Evolutionary conservation across 2,113 vertebrate genomes (phyloP).

Genomic region (Agapornis roseicollis): DNA sequence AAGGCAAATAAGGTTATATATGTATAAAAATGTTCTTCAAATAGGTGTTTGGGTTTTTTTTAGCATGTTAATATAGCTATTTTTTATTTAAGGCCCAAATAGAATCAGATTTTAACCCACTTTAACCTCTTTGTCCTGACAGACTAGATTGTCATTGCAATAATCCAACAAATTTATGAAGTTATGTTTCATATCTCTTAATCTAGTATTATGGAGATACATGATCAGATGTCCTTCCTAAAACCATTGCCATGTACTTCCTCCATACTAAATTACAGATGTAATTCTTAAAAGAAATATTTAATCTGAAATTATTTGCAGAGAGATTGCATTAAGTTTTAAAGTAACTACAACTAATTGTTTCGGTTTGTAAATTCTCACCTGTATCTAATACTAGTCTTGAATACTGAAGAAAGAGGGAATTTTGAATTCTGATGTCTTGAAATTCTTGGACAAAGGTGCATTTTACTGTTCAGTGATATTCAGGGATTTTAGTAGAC

Average conservation of each 20-base stretch:
- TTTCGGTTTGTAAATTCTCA: not conserved
- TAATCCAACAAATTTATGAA: not conserved
- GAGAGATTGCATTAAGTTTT: not conserved
- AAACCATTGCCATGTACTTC: not conserved
- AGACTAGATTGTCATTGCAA: not conserved
- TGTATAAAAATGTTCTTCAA: not conserved
- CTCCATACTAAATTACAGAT: not conserved
- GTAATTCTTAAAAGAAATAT: conserved; percentile 16
- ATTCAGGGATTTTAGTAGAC: not conserved
- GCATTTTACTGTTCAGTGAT: not conserved
- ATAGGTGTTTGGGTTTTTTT: accelerated
- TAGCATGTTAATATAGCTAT: not conserved
- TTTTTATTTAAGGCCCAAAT: not conserved
- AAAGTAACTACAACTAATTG: not conserved
- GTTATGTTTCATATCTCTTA: not conserved
- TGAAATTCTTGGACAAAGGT: not conserved
- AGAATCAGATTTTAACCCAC: not conserved
- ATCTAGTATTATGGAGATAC: not conserved
- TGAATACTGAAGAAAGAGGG: not conserved
- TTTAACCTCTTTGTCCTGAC: not conserved
- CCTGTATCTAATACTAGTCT: not conserved
- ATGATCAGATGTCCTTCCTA: not conserved
- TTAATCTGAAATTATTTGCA: not conserved
- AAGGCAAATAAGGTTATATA: not conserved
- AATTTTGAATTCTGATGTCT: conserved; percentile 2